phyloP scores from a whole-genome alignment of 2,113 vertebrate genomes.

The Dasypus novemcinctus region DNA sequence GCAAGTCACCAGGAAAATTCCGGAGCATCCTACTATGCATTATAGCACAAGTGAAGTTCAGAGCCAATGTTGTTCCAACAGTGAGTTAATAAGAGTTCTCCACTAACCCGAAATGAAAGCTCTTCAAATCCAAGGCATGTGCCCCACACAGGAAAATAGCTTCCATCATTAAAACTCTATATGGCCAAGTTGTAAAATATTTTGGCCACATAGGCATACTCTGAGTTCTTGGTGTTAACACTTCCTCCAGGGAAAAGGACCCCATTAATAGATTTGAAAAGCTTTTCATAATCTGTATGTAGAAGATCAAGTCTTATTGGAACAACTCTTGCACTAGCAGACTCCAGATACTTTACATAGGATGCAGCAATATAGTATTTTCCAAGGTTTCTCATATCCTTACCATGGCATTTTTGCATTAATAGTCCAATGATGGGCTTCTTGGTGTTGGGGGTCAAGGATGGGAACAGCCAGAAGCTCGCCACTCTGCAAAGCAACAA shows the following conservation, averaged over 20 bases:
- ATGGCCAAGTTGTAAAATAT: conserved; percentile 89
- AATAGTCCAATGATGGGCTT: conserved; percentile 87
- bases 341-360: conserved; percentile 94
- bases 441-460: background rate
- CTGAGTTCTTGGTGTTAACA: conserved; percentile 85
- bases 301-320: conserved; percentile 91
- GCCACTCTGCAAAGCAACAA: conserved; percentile 3
- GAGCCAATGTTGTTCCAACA: conserved; percentile 79
- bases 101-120: conserved; percentile 87
- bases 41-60: conserved; percentile 88
- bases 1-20: conserved; percentile 85
- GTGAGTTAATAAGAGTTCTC: conserved; percentile 82
- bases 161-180: conserved; percentile 89
- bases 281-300: conserved; percentile 83
- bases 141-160: conserved; percentile 97
- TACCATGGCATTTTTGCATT: conserved; percentile 83
- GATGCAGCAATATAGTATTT: conserved; percentile 93
- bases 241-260: conserved; percentile 92
- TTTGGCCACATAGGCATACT: conserved; percentile 86
- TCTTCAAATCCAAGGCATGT: conserved; percentile 95
- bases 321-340: conserved; percentile 92
- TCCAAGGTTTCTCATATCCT: conserved; percentile 53
- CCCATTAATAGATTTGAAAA: conserved; percentile 95
- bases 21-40: conserved; percentile 86
- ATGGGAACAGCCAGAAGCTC: background rate